Conservation (phyloP, 2,888 invertebrate species). For the Andrena chrysosceles region DNA sequence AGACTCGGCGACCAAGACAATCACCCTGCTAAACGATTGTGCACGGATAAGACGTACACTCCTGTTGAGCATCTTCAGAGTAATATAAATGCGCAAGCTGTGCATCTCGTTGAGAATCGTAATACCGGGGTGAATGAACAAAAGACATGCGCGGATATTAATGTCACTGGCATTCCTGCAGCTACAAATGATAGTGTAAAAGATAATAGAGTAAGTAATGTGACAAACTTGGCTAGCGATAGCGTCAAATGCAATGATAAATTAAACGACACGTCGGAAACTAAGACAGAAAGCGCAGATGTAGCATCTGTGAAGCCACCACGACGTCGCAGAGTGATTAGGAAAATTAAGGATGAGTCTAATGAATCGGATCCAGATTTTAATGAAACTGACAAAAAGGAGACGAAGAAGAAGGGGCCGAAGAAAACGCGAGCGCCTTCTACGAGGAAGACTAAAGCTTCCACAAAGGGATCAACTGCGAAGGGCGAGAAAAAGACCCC, state of each 20-base stretch:
- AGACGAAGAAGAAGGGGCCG: slow-evolving; percentile 19
- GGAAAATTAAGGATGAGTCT: slow-evolving; percentile 43
- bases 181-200: not conserved
- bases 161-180: not conserved
- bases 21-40: slow-evolving; percentile 64
- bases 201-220: not conserved
- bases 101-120: not conserved
- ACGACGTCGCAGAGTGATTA: slow-evolving; percentile 16
- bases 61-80: not conserved
- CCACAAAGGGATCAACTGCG: not conserved
- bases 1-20: slow-evolving; percentile 80
- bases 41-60: slow-evolving; percentile 32
- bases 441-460: slow-evolving; percentile 16
- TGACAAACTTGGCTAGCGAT: not conserved
- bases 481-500: slow-evolving; percentile 5
- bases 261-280: not conserved
- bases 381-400: slow-evolving; percentile 14
- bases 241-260: not conserved
- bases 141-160: not conserved
- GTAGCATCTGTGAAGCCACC: not conserved
- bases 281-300: slow-evolving; percentile 15
- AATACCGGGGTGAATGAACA: slow-evolving; percentile 5
- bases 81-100: not conserved
- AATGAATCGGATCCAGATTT: slow-evolving; percentile 71
- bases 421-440: slow-evolving; percentile 11